A percentile compares a stretch with the other conserved stretches of the same genome.
These are phyloP conservation scores for Agrochola macilenta DNA, from an alignment of 2,888 invertebrate species.

Conservation along the genomic window DNA sequence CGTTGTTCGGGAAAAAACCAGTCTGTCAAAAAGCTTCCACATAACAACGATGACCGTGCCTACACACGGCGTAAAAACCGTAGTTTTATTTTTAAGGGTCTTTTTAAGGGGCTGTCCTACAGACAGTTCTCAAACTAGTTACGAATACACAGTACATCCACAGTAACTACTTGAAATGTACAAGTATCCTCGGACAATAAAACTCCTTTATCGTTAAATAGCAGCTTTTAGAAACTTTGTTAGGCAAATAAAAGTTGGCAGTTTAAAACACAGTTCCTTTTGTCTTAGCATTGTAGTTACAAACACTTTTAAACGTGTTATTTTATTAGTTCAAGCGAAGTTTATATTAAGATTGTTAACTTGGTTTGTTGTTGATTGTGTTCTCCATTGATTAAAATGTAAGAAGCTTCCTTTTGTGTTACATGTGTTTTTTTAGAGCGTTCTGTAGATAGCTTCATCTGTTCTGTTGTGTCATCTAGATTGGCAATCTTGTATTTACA, in stretches of 20 bases:
- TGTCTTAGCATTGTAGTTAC: conserved; percentile 59
- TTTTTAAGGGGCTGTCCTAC: background rate
- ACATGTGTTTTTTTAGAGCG: background rate
- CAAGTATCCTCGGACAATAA: conserved; percentile 56
- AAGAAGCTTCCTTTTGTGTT: background rate
- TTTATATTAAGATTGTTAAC: conserved; percentile 43
- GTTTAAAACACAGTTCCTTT: conserved; percentile 61
- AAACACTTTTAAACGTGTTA: conserved; percentile 55
- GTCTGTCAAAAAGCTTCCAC: too few species aligned
- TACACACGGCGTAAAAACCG: too few species aligned
- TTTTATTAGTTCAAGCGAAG: conserved; percentile 55
- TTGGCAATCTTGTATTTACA: background rate
- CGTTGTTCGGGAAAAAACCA: too few species aligned
- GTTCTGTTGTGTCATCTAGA: background rate
- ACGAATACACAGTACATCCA: conserved; percentile 34
- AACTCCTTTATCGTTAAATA: conserved; percentile 67
- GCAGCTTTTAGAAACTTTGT: conserved; percentile 67
- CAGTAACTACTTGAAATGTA: conserved; percentile 50
- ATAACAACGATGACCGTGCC: too few species aligned
- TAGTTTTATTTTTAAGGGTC: too few species aligned
- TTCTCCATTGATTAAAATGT: conserved; percentile 32
- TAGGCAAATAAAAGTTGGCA: conserved; percentile 67
- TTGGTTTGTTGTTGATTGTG: conserved; percentile 39
- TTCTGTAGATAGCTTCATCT: background rate
- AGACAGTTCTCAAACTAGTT: conserved; percentile 37